A percentile compares a stretch with the other conserved stretches of the same genome.
Conservation (phyloP, 2,797 vertebrate species). For the Diplodus sargus region DNA sequence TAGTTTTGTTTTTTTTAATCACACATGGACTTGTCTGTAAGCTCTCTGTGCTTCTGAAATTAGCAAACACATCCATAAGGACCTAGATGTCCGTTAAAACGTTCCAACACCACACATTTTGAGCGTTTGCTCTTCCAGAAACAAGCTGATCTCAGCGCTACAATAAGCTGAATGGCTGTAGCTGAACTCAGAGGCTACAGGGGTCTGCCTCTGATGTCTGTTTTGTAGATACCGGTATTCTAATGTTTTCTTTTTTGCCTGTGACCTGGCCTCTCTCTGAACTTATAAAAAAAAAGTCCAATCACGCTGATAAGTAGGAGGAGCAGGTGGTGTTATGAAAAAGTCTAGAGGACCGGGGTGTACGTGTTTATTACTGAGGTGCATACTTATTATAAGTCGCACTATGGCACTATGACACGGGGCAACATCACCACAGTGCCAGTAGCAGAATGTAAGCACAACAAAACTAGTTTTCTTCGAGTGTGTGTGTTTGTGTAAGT, state of each 20-base stretch:
- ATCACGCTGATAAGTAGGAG: constrained; percentile 57
- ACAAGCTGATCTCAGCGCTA: constrained; percentile 14
- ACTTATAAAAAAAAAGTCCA: constrained; percentile 51
- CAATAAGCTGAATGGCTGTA: constrained; percentile 7
- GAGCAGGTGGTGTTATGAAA: constrained; percentile 51
- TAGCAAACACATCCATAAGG: constrained; percentile 24
- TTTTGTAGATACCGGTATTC: constrained; percentile 47
- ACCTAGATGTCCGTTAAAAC: constrained; percentile 23
- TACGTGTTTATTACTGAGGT: constrained; percentile 31
- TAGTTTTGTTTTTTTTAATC: constrained; percentile 13
- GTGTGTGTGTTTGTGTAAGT: constrained; percentile 1
- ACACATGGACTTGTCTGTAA: neutral
- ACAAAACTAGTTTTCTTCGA: constrained; percentile 18
- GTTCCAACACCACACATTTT: constrained; percentile 10
- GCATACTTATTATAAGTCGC: constrained; percentile 30
- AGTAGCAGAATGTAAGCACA: constrained; percentile 19
- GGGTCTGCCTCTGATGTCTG: constrained; percentile 25
- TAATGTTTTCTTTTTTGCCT: constrained; percentile 52
- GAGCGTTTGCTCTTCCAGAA: constrained; percentile 6
- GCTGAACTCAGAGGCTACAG: constrained; percentile 10
- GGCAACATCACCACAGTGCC: constrained; percentile 35
- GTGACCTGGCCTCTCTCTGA: constrained; percentile 41
- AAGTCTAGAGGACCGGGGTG: constrained; percentile 38
- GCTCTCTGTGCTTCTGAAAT: constrained; percentile 25
- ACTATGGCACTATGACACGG: constrained; percentile 27